These are phyloP conservation scores for Zophobas atratus DNA, from an alignment of 1,140 invertebrate species.

Conservation along the genomic window DNA sequence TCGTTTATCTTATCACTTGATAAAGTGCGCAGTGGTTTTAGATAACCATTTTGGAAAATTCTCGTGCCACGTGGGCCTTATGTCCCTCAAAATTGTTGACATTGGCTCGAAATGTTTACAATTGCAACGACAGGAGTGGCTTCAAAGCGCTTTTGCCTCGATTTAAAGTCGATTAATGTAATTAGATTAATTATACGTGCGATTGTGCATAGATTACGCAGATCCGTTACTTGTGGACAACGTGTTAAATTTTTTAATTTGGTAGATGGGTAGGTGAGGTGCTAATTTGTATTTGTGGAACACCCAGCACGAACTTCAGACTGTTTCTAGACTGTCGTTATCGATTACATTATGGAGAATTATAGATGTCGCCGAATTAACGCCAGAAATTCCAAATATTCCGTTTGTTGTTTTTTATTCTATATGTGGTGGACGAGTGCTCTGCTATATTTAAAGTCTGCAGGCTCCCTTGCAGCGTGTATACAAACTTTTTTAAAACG, in stretches of 20 bases:
- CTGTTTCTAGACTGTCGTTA: slow-evolving; percentile 24
- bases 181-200: slow-evolving; percentile 4
- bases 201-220: neutral
- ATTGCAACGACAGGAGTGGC: neutral
- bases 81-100: slow-evolving; percentile 9
- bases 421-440: slow-evolving; percentile 51
- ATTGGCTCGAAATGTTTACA: slow-evolving; percentile 1
- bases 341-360: slow-evolving; percentile 13
- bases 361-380: slow-evolving; percentile 34
- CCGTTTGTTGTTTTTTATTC: slow-evolving; percentile 56
- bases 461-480: slow-evolving; percentile 46
- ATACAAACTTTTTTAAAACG: slow-evolving; percentile 34
- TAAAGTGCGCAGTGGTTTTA: too few species aligned
- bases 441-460: slow-evolving; percentile 53
- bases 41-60: neutral
- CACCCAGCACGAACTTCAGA: neutral
- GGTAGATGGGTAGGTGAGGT: slow-evolving; percentile 24
- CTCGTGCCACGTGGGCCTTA: slow-evolving; percentile 43
- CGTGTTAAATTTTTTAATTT: slow-evolving; percentile 26
- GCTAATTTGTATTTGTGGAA: slow-evolving; percentile 23
- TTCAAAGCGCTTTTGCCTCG: neutral
- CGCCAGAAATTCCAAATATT: slow-evolving; percentile 51
- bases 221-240: slow-evolving; percentile 15
- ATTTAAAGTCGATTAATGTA: slow-evolving; percentile 11
- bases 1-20: slow-evolving; percentile 23